Evolutionary conservation across 1,140 invertebrate species (phyloP).

Genomic region (Gonatopus flavifemur): DNA sequence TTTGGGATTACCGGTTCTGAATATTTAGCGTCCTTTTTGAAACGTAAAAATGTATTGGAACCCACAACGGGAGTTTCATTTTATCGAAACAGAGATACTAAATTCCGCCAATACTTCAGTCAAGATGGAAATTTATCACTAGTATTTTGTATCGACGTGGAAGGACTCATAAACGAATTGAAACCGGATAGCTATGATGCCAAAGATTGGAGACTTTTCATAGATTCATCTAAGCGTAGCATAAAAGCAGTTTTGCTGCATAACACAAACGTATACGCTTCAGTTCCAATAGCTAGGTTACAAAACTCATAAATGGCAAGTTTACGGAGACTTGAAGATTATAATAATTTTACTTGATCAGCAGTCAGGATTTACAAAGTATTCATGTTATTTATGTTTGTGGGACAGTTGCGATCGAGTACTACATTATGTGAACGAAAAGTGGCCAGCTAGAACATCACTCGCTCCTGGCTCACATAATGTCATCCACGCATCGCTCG

Average conservation of each 20-base stretch:
- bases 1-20: conserved; percentile 28
- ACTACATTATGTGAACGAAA: background rate
- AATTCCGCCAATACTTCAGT: conserved; percentile 18
- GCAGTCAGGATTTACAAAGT: background rate
- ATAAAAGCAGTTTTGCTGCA: background rate
- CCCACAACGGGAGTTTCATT: conserved; percentile 13
- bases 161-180: conserved; percentile 34
- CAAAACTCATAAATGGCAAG: background rate
- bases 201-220: conserved; percentile 1
- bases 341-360: background rate
- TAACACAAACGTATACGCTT: background rate
- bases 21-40: conserved; percentile 31
- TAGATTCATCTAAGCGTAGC: background rate
- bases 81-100: conserved; percentile 18
- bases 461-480: background rate
- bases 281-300: background rate
- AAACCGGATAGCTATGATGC: conserved; percentile 9
- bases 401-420: background rate
- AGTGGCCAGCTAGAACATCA: background rate
- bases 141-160: conserved; percentile 38
- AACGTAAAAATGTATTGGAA: conserved; percentile 8
- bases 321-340: background rate
- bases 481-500: background rate
- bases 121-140: conserved; percentile 20
- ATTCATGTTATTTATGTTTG: background rate